Evolutionary conservation across 2,797 vertebrate species (phyloP), one percentile per base, ranked within the genome.

Genomic region (Epinephelus coioides): DNA sequence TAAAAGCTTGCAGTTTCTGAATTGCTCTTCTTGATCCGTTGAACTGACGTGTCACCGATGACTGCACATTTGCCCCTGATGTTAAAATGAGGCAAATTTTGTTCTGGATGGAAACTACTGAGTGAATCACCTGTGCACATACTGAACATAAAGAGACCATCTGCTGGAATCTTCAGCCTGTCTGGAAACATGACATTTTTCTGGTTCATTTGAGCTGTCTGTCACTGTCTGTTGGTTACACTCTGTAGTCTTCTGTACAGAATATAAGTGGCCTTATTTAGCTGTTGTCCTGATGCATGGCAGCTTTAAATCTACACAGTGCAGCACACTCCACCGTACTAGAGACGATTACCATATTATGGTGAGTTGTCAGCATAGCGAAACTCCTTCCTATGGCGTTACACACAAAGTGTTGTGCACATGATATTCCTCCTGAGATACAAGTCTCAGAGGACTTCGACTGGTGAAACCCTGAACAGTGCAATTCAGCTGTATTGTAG

Each of bases 191-290:
- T 38, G 81, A 88, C 87, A 88, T 91, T 60, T 93, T 88, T 34
- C 86, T 79, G 89, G 61, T 87, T 91, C 85, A 87, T 90, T 90
- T 89, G 64, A 89, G 82, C 78, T 88, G 91, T 75, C 90, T 81
- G 53, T 93, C 85, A 90, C 66, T 86, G 47, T 87, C 64, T 72
- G 23, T 68, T 65, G 47, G 53, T 76, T 23, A 10, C 76, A n/a
- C n/a, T n/a, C n/a, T 78, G 56, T 57, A n/a, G 76, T 74, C 47
- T 21, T 50, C 59, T 82, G 78, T 19, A 38, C 43, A 46, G n/a
- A 47, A n/a, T 68, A 0, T 25, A 25, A 70, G 25, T 43, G 0
- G 7, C 14, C 13, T 74, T 78, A 64, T 71, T 75, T 30, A 72
- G 23, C 25, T 21, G 2, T 60, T 65, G 27, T 67, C 13, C 51